Percentiles rank a stretch among this genome's conserved stretches.
These are phyloP conservation scores for Drosophila bipectinata DNA, from an alignment of 1,140 invertebrate genomes.

Conservation along the genomic window DNA sequence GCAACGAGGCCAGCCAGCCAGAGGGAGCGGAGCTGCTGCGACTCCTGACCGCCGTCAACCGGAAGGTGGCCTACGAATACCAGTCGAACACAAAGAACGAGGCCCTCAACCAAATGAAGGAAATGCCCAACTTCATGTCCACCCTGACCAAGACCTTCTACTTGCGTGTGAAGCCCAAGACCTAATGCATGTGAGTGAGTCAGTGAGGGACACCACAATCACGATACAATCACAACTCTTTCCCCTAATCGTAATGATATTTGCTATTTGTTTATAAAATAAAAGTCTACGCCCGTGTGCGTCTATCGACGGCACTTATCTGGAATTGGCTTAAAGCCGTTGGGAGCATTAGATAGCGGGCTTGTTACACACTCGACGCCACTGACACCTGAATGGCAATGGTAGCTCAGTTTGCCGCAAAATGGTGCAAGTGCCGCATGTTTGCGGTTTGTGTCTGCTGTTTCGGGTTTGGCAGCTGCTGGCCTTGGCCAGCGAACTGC, in stretches of 20 bases:
- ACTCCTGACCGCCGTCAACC: constrained; percentile 88
- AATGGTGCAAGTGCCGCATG: constrained; percentile 60
- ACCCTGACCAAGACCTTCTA: constrained; percentile 87
- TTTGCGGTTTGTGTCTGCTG: constrained; percentile 61
- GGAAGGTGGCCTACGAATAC: constrained; percentile 87
- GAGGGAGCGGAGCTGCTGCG: constrained; percentile 86
- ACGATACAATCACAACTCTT: constrained; percentile 12
- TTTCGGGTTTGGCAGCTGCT: constrained; percentile 58
- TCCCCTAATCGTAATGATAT: constrained; percentile 55
- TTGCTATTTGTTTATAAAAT: constrained; percentile 62
- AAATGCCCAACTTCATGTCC: constrained; percentile 89
- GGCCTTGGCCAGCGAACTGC: constrained; percentile 34
- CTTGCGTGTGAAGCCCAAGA: constrained; percentile 69
- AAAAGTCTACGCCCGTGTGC: constrained; percentile 50
- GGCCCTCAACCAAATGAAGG: constrained; percentile 88
- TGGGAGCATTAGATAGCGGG: constrained; percentile 54
- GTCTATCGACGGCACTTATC: constrained; percentile 64
- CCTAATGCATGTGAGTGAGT: constrained; percentile 46
- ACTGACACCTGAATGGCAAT: constrained; percentile 10
- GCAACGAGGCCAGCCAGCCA: constrained; percentile 42
- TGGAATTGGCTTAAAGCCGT: constrained; percentile 65
- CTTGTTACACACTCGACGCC: background rate
- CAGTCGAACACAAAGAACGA: constrained; percentile 86
- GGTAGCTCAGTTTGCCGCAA: constrained; percentile 42
- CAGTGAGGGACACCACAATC: constrained; percentile 17